phyloP scores from a whole-genome alignment of 2,888 invertebrate genomes.

The Parnassius apollo region DNA sequence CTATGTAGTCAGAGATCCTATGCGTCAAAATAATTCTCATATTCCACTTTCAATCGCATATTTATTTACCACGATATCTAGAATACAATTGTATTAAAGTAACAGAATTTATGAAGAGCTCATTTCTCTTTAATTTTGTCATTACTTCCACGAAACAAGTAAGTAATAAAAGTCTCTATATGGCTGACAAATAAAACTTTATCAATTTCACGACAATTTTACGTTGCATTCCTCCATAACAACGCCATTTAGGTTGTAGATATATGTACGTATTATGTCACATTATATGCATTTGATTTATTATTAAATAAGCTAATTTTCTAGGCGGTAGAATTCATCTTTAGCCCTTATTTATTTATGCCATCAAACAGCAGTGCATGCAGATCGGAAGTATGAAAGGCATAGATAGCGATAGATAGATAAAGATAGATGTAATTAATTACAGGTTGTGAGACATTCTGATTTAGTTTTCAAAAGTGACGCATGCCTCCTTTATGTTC shows the following conservation, averaged over 20 bases:
- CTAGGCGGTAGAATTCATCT: no score
- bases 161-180: slow-evolving; percentile 24
- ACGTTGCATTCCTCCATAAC: slow-evolving; percentile 17
- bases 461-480: no score
- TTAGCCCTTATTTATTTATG: no score
- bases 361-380: no score
- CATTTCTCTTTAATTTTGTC: slow-evolving; percentile 13
- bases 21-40: not conserved
- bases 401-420: no score
- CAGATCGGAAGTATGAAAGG: no score
- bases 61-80: not conserved
- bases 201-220: slow-evolving; percentile 29
- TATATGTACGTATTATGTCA: no score
- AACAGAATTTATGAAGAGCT: slow-evolving; percentile 15
- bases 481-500: no score
- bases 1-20: not conserved
- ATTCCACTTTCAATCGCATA: not conserved
- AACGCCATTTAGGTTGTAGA: slow-evolving; percentile 7
- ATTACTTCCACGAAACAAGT: slow-evolving; percentile 16
- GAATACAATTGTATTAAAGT: slow-evolving; percentile 11
- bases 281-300: no score
- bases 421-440: no score
- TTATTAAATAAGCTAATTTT: no score
- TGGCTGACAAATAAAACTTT: slow-evolving; percentile 25
- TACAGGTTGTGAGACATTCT: no score